These are phyloP conservation scores for Beris chalybata DNA, from an alignment of 2,888 invertebrate genomes.

Conservation along the genomic window DNA sequence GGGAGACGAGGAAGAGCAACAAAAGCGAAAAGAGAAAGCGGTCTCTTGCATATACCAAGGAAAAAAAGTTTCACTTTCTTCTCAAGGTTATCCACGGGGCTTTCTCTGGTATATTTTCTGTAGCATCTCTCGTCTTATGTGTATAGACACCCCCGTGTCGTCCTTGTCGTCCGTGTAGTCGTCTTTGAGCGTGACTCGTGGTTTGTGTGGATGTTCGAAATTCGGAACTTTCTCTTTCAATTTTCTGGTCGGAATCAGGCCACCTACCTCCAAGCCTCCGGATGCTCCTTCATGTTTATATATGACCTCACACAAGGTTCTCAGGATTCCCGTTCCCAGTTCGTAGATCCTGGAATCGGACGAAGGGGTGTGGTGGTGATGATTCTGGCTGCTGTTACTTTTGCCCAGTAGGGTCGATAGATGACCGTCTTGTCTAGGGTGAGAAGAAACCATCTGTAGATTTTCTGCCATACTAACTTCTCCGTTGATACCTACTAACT, in stretches of 20 bases:
- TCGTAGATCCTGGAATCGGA: slow-evolving; percentile 9
- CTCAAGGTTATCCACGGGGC: slow-evolving; percentile 21
- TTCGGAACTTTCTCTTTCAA: slow-evolving; percentile 31
- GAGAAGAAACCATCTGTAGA: slow-evolving; percentile 31
- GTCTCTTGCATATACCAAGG: slow-evolving; percentile 12
- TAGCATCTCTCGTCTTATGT: slow-evolving; percentile 13
- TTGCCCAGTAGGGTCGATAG: slow-evolving; percentile 13
- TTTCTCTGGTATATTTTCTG: slow-evolving; percentile 18
- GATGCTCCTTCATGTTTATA: slow-evolving; percentile 21
- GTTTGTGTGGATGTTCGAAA: slow-evolving; percentile 7
- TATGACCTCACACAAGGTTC: slow-evolving; percentile 32
- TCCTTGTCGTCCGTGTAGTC: background rate
- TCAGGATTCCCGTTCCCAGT: slow-evolving; percentile 8
- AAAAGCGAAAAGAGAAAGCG: slow-evolving; percentile 16
- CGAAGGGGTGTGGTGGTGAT: slow-evolving; percentile 19
- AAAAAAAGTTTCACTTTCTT: slow-evolving; percentile 31
- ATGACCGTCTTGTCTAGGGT: slow-evolving; percentile 28
- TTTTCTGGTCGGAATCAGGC: slow-evolving; percentile 11
- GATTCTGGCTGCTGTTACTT: slow-evolving; percentile 3
- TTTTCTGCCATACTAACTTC: background rate
- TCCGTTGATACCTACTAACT: no score
- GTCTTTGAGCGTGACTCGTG: slow-evolving; percentile 27
- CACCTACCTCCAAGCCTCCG: slow-evolving; percentile 6
- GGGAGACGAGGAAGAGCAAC: background rate
- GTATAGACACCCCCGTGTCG: background rate